Base-by-base conservation (phyloP, 2,113 vertebrate species). In the Phyllostomus discolor region DNA sequence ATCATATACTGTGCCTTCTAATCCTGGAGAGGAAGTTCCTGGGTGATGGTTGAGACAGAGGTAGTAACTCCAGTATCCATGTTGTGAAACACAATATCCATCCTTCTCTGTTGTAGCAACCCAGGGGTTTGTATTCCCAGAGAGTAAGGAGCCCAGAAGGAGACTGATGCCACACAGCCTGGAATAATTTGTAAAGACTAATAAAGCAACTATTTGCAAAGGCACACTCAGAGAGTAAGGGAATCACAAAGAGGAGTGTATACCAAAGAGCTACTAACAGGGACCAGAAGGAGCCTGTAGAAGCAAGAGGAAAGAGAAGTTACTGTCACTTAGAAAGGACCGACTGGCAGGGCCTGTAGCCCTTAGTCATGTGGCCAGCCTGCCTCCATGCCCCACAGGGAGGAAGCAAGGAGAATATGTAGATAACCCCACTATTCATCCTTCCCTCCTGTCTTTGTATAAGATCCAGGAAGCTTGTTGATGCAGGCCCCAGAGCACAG, bases 171-270 rank as follows among this genome's bases (percentile, higher is more conserved):
- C 73, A 35, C 10, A 14, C 35, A 72, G 24, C 15, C 57, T 90
- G 38, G 38, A 81, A 92, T 31, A 48, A 52, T 57, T 76, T 88
- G 1, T 26, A 73, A 24, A 41, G 26, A 87, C 38, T 80, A 57
- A 69, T 35, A 66, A 93, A 76, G 38, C 41, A 87, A 90, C 76
- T 50, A 64, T 48, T 90, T 76, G 43, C n/a, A 41, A 94, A 88
- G 6, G 20, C n/a, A 31, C 9, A 2, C 0, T 79, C 70, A 70
- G 38, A 69, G 33, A 83, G 31, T 69, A 67, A 87, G 15, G 22
- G 31, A 82, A 70, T 76, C 9, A 69, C 15, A 57, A 67, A 48
- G 22, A 83, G 28, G 11, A 16, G 1, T 14, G 2, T 52, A 66
- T 48, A 54, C 26, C 54, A 38, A 83, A 76, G 46, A 4, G 46